These are phyloP conservation scores for Sicus ferrugineus DNA, from an alignment of 2,888 invertebrate species.

Conservation along the genomic window DNA sequence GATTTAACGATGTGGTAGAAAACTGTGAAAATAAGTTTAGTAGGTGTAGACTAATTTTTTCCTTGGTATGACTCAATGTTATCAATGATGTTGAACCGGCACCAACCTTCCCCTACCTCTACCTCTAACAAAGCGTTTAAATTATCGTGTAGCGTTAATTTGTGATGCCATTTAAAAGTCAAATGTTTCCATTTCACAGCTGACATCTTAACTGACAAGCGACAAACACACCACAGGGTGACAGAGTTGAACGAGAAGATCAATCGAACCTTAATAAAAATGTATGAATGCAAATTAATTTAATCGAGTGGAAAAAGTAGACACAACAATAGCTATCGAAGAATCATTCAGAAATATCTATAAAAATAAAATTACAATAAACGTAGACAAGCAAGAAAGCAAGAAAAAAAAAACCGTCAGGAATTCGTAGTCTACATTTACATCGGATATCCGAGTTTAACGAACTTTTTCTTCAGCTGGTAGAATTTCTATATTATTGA, in stretches of 20 bases:
- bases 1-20: too few species aligned
- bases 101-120: too few species aligned
- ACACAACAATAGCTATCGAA: conserved; percentile 14
- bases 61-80: too few species aligned
- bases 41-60: too few species aligned
- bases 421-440: not conserved
- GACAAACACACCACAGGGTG: too few species aligned
- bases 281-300: conserved; percentile 31
- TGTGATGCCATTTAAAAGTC: not conserved
- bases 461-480: not conserved
- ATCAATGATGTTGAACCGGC: too few species aligned
- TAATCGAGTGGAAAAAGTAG: conserved; percentile 12
- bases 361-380: not conserved
- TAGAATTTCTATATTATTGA: not conserved
- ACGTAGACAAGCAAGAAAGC: not conserved
- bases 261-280: conserved; percentile 7
- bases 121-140: too few species aligned
- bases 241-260: conserved; percentile 26
- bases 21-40: too few species aligned
- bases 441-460: not conserved
- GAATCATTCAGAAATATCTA: not conserved
- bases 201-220: not conserved
- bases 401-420: too few species aligned
- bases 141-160: too few species aligned
- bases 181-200: not conserved